Base-by-base conservation (phyloP, 2,797 vertebrate species). In the Chelon auratus region DNA sequence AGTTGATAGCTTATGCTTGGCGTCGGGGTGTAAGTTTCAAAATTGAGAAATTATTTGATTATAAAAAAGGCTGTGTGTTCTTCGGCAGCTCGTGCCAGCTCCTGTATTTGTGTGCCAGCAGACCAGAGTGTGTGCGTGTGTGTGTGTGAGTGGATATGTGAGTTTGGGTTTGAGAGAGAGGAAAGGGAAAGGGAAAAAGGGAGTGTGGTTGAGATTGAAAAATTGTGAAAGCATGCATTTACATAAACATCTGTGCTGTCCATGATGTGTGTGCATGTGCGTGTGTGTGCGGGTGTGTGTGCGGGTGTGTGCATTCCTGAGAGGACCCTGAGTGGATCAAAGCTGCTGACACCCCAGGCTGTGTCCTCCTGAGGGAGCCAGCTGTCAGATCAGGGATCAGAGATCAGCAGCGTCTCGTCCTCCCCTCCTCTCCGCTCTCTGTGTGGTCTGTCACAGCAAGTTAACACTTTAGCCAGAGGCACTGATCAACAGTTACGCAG, bases 41-140 rank as follows among this genome's bases (percentile, higher is more conserved):
- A 67, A 87, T 78, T 87, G 87, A 87, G 81, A 89, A 90, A 90
- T 92, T 77, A 93, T 92, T 91, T 91, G 81, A 91, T 91, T 89
- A 88, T 90, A 87, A 90, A 91, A 86, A 77, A 89, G 70, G 77
- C 83, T 86, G 87, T 86, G 83, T 89, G 84, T 83, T 90, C 75
- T 83, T 64, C 78, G 50, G 72, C 47, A 65, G 52, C 64, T 67
- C 10, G 0, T 85, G 88, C 92, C 92, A 93, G 65, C 67, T 83
- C 58, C 65, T 43, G 57, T n/a, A 36, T 68, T 57, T 60, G 61
- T 80, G 78, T 83, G 86, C 87, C 87, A 84, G 62, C 52, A 71
- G 77, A 70, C 72, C 20, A 2, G 64, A 62, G 50, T 47, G 43
- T 17, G 55, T 9, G 68, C 52, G 57, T 59, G 47, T 56, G 24